Percentiles rank a stretch among this genome's conserved stretches.
phyloP scores from a whole-genome alignment of 2,888 invertebrate genomes.

The Dynastes maya region DNA sequence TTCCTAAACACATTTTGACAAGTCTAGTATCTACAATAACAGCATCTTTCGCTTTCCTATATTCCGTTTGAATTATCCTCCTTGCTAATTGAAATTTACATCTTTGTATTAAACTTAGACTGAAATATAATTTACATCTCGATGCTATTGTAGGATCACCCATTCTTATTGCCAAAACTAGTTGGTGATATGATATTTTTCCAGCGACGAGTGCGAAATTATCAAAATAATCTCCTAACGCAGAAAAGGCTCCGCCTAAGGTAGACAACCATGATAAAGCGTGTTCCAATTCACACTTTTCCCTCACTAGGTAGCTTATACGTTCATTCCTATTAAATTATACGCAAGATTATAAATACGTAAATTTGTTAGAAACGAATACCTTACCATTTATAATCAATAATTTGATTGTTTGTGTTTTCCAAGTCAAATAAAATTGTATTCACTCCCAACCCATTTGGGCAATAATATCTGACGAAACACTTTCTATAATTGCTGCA shows the following conservation, averaged over 20 bases:
- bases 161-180: conserved; percentile 84
- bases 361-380: conserved; percentile 26
- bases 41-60: conserved; percentile 68
- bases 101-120: conserved; percentile 90
- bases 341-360: conserved; percentile 23
- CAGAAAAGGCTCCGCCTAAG: conserved; percentile 96
- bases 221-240: conserved; percentile 90
- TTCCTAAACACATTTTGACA: conserved; percentile 87
- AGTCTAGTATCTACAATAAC: conserved; percentile 76
- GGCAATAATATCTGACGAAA: conserved; percentile 49
- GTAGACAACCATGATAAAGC: conserved; percentile 96
- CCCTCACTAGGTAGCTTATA: conserved; percentile 72
- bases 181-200: conserved; percentile 88
- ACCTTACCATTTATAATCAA: conserved; percentile 81
- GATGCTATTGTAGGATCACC: conserved; percentile 88
- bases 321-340: conserved; percentile 71
- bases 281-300: conserved; percentile 84
- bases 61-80: conserved; percentile 75
- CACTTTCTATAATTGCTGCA: conserved; percentile 49
- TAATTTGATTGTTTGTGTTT: conserved; percentile 69
- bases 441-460: conserved; percentile 27
- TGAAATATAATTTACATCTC: conserved; percentile 89
- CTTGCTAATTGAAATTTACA: conserved; percentile 79
- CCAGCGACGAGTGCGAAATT: conserved; percentile 91
- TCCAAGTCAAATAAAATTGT: conserved; percentile 37